phyloP scores from a whole-genome alignment of 2,113 vertebrate species.

The Saccopteryx leptura region DNA sequence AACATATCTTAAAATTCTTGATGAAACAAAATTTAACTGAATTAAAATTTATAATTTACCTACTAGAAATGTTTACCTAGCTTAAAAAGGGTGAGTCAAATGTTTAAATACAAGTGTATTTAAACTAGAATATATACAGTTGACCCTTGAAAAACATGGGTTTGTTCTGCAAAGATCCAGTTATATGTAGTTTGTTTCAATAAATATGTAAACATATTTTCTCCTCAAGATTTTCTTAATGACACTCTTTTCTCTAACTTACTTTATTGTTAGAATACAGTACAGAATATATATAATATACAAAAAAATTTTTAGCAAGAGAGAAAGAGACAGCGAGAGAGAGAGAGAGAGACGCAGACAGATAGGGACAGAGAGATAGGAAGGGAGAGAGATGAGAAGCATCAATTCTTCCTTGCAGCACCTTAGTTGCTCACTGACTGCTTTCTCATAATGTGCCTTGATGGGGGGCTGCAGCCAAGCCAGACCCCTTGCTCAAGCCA shows the following conservation, averaged over 20 bases:
- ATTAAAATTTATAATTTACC: conserved; percentile 44
- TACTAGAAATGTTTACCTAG: background rate
- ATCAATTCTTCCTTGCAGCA: too few relatives aligned
- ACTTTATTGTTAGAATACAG: background rate
- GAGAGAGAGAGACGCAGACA: too few relatives aligned
- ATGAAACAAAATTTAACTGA: conserved; percentile 49
- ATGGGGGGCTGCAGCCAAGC: too few relatives aligned
- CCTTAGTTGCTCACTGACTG: too few relatives aligned
- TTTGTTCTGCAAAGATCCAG: background rate
- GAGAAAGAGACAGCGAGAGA: too few relatives aligned
- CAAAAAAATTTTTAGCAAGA: background rate
- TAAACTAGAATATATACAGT: background rate
- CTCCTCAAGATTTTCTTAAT: background rate
- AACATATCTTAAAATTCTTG: conserved; percentile 14
- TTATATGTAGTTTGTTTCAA: background rate
- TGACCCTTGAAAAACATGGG: background rate
- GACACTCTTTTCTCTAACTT: background rate
- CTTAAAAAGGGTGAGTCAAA: conserved; percentile 6
- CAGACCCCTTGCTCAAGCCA: too few relatives aligned
- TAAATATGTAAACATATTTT: background rate
- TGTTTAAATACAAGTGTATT: background rate
- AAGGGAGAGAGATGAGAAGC: too few relatives aligned
- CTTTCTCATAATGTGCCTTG: too few relatives aligned
- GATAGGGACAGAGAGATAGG: too few relatives aligned
- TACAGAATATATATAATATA: background rate